phyloP scores from a whole-genome alignment of 2,797 vertebrate species.

The Xenopus petersii region DNA sequence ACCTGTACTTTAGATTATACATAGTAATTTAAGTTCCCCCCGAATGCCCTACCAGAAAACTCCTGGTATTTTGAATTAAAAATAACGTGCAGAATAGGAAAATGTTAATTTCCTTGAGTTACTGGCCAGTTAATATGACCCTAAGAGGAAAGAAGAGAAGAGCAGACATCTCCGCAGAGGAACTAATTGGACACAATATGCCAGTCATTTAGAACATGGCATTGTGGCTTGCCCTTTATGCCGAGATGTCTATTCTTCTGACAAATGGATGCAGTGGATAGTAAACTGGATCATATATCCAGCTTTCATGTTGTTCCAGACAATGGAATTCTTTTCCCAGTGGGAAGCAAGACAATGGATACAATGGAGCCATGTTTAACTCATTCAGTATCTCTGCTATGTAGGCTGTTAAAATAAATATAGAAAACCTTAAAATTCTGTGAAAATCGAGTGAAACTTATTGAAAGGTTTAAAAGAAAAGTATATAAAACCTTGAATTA shows the following conservation, averaged over 20 bases:
- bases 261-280: slow-evolving; percentile 27
- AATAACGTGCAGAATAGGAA: no score
- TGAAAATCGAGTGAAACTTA: no score
- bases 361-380: neutral
- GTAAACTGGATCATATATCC: slow-evolving; percentile 26
- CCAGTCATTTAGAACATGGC: slow-evolving; percentile 26
- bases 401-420: neutral
- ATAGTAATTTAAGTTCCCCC: no score
- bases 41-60: no score
- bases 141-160: neutral
- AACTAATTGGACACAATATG: slow-evolving; percentile 39
- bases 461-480: no score
- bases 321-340: slow-evolving; percentile 2
- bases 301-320: slow-evolving; percentile 35
- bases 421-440: no score
- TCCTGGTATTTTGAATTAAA: no score
- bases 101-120: no score
- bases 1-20: no score
- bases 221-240: slow-evolving; percentile 33
- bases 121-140: neutral
- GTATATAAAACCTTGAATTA: no score
- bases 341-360: neutral
- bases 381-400: neutral
- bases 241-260: slow-evolving; percentile 31
- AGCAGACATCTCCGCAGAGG: slow-evolving; percentile 17